Evolutionary conservation across 2,888 invertebrate species (phyloP).

Genomic region (Phengaris alcon): DNA sequence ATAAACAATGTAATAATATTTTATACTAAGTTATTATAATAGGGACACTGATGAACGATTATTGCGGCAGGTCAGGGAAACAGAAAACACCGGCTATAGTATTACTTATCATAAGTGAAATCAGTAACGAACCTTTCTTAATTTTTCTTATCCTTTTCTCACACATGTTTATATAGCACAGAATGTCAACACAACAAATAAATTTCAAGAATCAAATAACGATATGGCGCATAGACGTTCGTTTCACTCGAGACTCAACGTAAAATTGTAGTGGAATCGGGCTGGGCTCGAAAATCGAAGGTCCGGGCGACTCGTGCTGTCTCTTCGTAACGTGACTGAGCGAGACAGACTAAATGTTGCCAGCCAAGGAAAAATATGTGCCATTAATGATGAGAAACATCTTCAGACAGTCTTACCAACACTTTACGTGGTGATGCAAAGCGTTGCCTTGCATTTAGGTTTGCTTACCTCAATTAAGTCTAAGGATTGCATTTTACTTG

Average conservation of each 20-base stretch:
- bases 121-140: conserved; percentile 53
- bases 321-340: conserved; percentile 36
- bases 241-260: conserved; percentile 36
- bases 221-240: conserved; percentile 35
- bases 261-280: conserved; percentile 33
- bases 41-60: neutral
- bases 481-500: too few relatives aligned
- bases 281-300: conserved; percentile 44
- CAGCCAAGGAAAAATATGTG: conserved; percentile 27
- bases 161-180: conserved; percentile 58
- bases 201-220: conserved; percentile 33
- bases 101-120: conserved; percentile 21
- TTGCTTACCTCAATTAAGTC: too few relatives aligned
- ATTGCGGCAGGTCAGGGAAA: conserved; percentile 40
- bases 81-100: conserved; percentile 6
- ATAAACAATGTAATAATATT: too few relatives aligned
- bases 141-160: conserved; percentile 61
- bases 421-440: too few relatives aligned
- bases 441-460: too few relatives aligned
- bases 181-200: conserved; percentile 43
- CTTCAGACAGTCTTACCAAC: too few relatives aligned
- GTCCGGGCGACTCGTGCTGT: conserved; percentile 35
- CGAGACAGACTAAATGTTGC: conserved; percentile 40
- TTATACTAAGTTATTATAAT: neutral
- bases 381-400: neutral